A percentile compares a stretch with the other conserved stretches of the same genome.
These are phyloP conservation scores for Chloroceryle amazona DNA, from an alignment of 2,797 vertebrate species.

Conservation along the genomic window DNA sequence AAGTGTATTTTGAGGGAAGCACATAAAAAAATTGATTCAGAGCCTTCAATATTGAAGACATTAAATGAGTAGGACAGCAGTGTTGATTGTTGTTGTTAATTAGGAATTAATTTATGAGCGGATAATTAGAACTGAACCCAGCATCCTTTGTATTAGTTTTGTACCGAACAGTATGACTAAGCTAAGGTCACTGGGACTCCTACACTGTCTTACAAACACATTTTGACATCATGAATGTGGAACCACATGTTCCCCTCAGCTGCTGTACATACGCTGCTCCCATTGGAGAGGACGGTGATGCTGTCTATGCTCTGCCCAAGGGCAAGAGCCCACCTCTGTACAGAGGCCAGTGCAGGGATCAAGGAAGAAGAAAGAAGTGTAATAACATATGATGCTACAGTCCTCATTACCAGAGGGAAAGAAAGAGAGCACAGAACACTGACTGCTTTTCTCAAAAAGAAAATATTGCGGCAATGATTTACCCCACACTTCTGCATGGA, in stretches of 20 bases:
- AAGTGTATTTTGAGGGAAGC: background rate
- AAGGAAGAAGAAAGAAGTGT: background rate
- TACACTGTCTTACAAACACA: background rate
- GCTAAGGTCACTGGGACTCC: background rate
- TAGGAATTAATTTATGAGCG: conserved; percentile 32
- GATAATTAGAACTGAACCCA: conserved; percentile 27
- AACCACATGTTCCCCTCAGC: background rate
- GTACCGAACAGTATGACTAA: background rate
- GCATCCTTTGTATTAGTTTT: background rate
- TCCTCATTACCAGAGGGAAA: background rate
- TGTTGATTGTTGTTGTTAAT: background rate
- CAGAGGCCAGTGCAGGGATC: background rate
- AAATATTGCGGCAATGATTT: background rate
- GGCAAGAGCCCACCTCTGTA: background rate
- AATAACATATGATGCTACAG: background rate
- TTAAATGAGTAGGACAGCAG: conserved; percentile 8
- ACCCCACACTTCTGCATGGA: background rate
- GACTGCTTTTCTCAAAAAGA: background rate
- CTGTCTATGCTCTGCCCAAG: background rate
- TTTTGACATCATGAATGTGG: background rate
- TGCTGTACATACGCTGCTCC: background rate
- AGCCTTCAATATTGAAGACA: background rate
- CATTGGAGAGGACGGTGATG: background rate
- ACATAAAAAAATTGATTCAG: background rate
- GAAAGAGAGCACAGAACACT: background rate